A percentile compares a stretch with the other conserved stretches of the same genome.
phyloP scores from a whole-genome alignment of 2,888 invertebrate species.

The Eurytoma adleriae region DNA sequence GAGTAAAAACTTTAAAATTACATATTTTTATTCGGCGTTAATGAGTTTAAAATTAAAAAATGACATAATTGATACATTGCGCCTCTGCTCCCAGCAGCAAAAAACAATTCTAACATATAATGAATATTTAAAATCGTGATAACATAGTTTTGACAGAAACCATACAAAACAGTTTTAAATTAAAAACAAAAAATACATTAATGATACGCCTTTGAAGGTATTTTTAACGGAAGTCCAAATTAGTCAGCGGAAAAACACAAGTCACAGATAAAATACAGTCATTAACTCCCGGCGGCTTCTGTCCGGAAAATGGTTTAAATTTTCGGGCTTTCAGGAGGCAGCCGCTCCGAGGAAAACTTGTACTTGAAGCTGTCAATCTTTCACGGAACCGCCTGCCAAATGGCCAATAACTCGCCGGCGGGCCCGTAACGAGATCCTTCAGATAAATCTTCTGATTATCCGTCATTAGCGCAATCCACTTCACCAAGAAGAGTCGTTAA shows the following conservation, averaged over 20 bases:
- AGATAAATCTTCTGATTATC: conserved; percentile 71
- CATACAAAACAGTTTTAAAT: too few relatives aligned
- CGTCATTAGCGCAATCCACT: conserved; percentile 68
- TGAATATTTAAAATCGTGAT: too few relatives aligned
- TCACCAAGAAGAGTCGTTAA: conserved; percentile 28
- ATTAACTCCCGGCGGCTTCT: conserved; percentile 11
- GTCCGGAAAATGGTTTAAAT: conserved; percentile 22
- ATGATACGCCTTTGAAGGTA: not conserved
- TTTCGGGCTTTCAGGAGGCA: not conserved
- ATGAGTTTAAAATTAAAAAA: too few relatives aligned
- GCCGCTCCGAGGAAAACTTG: conserved; percentile 60
- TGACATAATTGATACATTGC: too few relatives aligned
- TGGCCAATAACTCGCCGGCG: conserved; percentile 69
- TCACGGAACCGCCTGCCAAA: conserved; percentile 60
- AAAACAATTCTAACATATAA: too few relatives aligned
- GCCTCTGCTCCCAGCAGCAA: too few relatives aligned
- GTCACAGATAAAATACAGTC: not conserved
- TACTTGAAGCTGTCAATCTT: conserved; percentile 66
- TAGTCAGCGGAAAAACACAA: not conserved
- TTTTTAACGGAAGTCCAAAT: conserved; percentile 3
- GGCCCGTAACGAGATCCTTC: conserved; percentile 69
- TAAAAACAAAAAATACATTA: too few relatives aligned
- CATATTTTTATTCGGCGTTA: too few relatives aligned
- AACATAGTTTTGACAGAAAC: too few relatives aligned
- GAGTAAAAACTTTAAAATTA: too few relatives aligned